A percentile compares a stretch with the other conserved stretches of the same genome.
These are phyloP conservation scores for Auanema sp. DNA, from an alignment of 2,888 invertebrate species.

Conservation along the genomic window DNA sequence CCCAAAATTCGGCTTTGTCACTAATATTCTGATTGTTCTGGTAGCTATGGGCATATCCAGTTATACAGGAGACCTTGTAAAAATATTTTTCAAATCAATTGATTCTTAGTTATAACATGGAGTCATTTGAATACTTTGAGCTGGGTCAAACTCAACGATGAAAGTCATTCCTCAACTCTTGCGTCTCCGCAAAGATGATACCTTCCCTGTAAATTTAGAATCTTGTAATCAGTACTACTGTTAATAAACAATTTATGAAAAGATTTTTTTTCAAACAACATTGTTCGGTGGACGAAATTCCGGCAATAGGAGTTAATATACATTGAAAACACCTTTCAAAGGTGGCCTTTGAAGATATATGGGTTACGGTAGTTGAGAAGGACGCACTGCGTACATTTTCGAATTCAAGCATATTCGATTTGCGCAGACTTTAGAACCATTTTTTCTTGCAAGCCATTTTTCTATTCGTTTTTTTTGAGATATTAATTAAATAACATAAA, in stretches of 20 bases:
- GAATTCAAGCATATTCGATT: constrained; percentile 1
- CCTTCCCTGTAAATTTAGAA: too few species aligned
- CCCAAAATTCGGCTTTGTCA: constrained; percentile 10
- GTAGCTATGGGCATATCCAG: constrained; percentile 8
- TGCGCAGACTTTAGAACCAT: not conserved
- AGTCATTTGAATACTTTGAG: constrained; percentile 1
- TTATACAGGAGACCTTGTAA: not conserved
- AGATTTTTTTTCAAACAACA: too few species aligned
- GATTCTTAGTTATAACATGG: not conserved
- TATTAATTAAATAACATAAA: not conserved
- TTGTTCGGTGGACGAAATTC: too few species aligned
- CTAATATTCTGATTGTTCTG: constrained; percentile 20
- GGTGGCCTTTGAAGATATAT: not conserved
- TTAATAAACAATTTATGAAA: too few species aligned
- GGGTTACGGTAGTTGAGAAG: not conserved
- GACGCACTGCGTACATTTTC: not conserved
- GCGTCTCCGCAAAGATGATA: too few species aligned
- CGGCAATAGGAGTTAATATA: too few species aligned
- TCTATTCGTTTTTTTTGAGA: not conserved
- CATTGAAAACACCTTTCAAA: too few species aligned
- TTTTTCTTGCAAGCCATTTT: not conserved
- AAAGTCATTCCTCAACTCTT: too few species aligned
- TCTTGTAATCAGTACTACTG: too few species aligned
- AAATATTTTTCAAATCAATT: constrained; percentile 2
- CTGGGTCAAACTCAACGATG: too few species aligned